These are phyloP conservation scores for Hypomesus transpacificus DNA, from an alignment of 2,113 vertebrate genomes.

Conservation along the genomic window DNA sequence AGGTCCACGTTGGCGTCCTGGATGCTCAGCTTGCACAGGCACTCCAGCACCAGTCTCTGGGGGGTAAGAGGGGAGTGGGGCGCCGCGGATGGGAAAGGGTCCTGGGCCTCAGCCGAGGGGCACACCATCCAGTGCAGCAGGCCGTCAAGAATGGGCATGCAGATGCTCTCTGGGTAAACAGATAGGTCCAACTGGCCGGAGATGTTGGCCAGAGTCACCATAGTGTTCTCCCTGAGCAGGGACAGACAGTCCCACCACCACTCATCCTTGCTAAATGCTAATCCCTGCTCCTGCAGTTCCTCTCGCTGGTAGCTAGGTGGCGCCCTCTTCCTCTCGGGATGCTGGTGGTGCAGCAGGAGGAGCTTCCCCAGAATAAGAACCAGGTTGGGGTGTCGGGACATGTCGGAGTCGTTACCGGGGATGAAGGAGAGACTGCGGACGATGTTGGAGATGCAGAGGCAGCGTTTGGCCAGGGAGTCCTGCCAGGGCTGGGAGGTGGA, in stretches of 20 bases:
- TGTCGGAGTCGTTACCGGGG: conserved; percentile 91
- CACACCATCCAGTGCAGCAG: conserved; percentile 99
- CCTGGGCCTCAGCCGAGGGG: conserved; percentile 91
- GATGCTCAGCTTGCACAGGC: conserved; percentile 98
- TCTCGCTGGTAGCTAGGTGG: conserved; percentile 84
- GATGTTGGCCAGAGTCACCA: conserved; percentile 98
- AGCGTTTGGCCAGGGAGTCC: conserved; percentile 91
- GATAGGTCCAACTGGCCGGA: conserved; percentile 98
- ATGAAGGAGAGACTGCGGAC: conserved; percentile 95
- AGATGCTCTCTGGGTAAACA: conserved; percentile 93
- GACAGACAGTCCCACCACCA: conserved; percentile 99
- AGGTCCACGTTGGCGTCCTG: conserved; percentile 97
- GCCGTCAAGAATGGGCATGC: conserved; percentile 94
- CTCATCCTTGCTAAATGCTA: conserved; percentile 87
- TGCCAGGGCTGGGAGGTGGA: conserved; percentile 87
- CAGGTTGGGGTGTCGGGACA: conserved; percentile 95
- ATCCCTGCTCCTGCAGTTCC: conserved; percentile 77
- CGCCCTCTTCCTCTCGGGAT: conserved; percentile 87
- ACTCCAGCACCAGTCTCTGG: conserved; percentile 95
- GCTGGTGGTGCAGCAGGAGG: conserved; percentile 92
- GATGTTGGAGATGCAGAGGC: conserved; percentile 95
- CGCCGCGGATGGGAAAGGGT: conserved; percentile 88
- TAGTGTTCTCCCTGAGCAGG: conserved; percentile 90
- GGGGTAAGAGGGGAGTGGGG: conserved; percentile 89
- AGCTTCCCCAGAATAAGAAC: conserved; percentile 91